phyloP scores from a whole-genome alignment of 2,888 invertebrate species.

The Teleogryllus oceanicus region DNA sequence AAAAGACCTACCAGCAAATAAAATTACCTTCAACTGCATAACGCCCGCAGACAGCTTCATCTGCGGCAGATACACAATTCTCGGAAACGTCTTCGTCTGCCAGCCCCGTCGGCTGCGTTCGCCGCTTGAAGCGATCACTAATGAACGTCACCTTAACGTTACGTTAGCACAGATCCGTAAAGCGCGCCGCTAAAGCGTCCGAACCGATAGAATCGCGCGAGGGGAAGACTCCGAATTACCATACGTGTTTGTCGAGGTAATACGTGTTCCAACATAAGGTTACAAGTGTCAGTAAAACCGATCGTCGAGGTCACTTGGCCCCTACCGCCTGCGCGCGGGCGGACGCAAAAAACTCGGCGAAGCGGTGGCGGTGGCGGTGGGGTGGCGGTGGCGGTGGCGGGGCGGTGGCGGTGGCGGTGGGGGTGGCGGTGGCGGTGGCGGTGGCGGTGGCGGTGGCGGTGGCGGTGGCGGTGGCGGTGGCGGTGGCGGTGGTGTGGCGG shows the following conservation, averaged over 20 bases:
- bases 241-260: slow-evolving; percentile 4
- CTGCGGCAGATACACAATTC: background rate
- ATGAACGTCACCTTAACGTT: background rate
- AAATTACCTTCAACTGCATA: background rate
- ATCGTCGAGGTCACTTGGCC: background rate
- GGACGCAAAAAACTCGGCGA: too few relatives aligned
- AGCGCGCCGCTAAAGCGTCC: background rate
- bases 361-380: too few relatives aligned
- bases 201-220: background rate
- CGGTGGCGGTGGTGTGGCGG: too few relatives aligned
- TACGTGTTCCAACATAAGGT: background rate
- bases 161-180: background rate
- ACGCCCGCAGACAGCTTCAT: background rate
- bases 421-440: too few relatives aligned
- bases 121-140: background rate
- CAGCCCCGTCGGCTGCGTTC: background rate
- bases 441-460: too few relatives aligned
- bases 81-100: background rate
- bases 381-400: too few relatives aligned
- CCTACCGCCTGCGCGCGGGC: too few relatives aligned
- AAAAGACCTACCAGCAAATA: background rate
- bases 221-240: background rate
- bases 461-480: too few relatives aligned
- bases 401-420: too few relatives aligned
- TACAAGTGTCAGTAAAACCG: slow-evolving; percentile 1